Base-by-base conservation (phyloP, 2,113 vertebrate genomes). In the Eretmochelys imbricata region DNA sequence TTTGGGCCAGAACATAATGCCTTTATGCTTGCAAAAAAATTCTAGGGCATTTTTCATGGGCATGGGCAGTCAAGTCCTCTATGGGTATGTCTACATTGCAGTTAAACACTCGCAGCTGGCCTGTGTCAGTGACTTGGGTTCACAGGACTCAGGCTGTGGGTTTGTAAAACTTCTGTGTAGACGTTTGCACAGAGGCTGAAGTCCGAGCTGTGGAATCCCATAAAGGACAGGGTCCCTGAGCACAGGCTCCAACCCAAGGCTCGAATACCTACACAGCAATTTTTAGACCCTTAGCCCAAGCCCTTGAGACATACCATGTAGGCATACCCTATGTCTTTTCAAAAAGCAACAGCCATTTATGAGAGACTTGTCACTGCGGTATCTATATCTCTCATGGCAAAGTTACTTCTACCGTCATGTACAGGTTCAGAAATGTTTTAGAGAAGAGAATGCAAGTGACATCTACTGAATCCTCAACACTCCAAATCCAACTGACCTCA, bases 401-500 rank as follows among this genome's bases (percentile, higher is more conserved):
- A 8, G 4, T 10, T 7, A 17, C 13, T 48, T 5, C 51, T 5
- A 0, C 1, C 1, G 0, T 0, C 0, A 0, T 3, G 27, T 9
- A 59, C 54, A 80, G 35, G 42, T 20, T 16, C 72, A 0, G 24
- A 10, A 25, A 22, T 46, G 31, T 31, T 10, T 1, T 10, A 1
- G 50, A 2, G 65, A 50, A 48, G 13, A 2, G 0, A 72, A 20
- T 72, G 69, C 2, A 57, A 2, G 11, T 0, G 7, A 57, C 19
- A 5, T 69, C 17, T 84, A 69, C 13, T 3, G n/a, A 48, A 4
- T 0, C 4, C 10, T 17, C 6, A 20, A 20, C 20, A 19, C 69
- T 72, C 35, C 24, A 24, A 16, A 27, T 3, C 3, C 10, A 4
- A 35, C 35, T 8, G 29, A 1, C 27, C 50, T 1, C 10, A 11